These are phyloP conservation scores for Melinaea marsaeus DNA, from an alignment of 2,888 invertebrate genomes.

Conservation along the genomic window DNA sequence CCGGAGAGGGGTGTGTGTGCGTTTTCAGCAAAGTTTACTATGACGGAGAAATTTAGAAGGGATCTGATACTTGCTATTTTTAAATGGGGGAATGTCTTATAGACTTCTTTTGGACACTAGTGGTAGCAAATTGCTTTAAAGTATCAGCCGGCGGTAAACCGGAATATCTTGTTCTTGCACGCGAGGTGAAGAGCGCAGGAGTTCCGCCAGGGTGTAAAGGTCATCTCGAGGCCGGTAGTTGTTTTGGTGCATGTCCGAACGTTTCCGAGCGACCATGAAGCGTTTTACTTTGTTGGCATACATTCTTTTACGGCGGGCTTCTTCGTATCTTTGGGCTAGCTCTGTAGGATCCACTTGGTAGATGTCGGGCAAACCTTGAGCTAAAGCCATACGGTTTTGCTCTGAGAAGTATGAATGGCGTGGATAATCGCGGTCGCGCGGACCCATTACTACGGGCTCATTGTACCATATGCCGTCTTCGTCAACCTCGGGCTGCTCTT, in stretches of 20 bases:
- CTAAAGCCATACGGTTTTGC: conserved; percentile 65
- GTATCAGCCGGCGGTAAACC: conserved; percentile 79
- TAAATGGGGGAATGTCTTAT: conserved; percentile 20
- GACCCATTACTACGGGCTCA: conserved; percentile 74
- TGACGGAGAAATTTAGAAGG: conserved; percentile 15
- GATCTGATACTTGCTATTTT: conserved; percentile 9
- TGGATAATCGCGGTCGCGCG: conserved; percentile 63
- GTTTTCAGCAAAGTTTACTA: conserved; percentile 21
- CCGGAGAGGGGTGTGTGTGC: conserved; percentile 26
- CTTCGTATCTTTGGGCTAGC: conserved; percentile 66
- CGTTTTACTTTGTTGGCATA: conserved; percentile 76
- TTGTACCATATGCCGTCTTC: conserved; percentile 79
- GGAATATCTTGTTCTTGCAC: conserved; percentile 78
- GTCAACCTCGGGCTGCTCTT: conserved; percentile 71
- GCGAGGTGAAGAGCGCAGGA: conserved; percentile 73
- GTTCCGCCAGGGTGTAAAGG: conserved; percentile 78
- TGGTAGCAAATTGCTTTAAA: conserved; percentile 58
- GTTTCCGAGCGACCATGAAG: conserved; percentile 80
- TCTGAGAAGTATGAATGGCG: conserved; percentile 71
- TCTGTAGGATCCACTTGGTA: conserved; percentile 66
- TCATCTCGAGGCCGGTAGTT: conserved; percentile 75
- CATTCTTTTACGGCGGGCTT: conserved; percentile 70
- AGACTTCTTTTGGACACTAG: conserved; percentile 33
- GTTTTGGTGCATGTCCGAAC: conserved; percentile 67
- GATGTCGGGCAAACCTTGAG: conserved; percentile 64